Percentiles rank a stretch among this genome's conserved stretches.
Evolutionary conservation across 1,140 invertebrate genomes (phyloP).

Genomic region (Zaprionus kolodkinae): DNA sequence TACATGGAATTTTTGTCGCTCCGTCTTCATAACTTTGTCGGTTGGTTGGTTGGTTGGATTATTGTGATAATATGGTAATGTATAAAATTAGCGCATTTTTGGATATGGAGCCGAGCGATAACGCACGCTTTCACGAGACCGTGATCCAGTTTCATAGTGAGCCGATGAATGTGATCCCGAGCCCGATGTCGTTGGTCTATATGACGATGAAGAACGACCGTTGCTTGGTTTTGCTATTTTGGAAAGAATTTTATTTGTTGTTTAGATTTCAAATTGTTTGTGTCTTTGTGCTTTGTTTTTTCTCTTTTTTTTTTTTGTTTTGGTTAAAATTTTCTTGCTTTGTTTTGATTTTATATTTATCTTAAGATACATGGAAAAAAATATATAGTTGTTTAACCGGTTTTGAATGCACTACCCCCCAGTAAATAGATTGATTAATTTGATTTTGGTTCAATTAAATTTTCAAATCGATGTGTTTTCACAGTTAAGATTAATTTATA

Average conservation of each 20-base stretch:
- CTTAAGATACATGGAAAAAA: slow-evolving; percentile 64
- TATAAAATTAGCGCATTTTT: slow-evolving; percentile 79
- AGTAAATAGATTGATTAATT: slow-evolving; percentile 24
- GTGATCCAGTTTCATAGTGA: slow-evolving; percentile 83
- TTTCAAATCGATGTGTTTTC: slow-evolving; percentile 37
- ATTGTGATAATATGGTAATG: slow-evolving; percentile 45
- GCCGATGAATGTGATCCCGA: slow-evolving; percentile 83
- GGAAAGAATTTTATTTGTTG: slow-evolving; percentile 78
- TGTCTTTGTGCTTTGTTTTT: slow-evolving; percentile 59
- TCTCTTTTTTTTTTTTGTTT: slow-evolving; percentile 25
- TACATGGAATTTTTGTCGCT: slow-evolving; percentile 45
- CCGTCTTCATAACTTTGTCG: slow-evolving; percentile 60
- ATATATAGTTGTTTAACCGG: slow-evolving; percentile 63
- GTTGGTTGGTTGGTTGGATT: slow-evolving; percentile 44
- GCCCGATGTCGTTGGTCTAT: slow-evolving; percentile 81
- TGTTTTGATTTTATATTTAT: slow-evolving; percentile 22
- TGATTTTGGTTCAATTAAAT: slow-evolving; percentile 30
- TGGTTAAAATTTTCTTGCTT: slow-evolving; percentile 21
- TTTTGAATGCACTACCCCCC: slow-evolving; percentile 80
- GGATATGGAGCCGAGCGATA: slow-evolving; percentile 84
- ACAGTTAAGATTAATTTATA: slow-evolving; percentile 33
- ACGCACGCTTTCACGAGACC: slow-evolving; percentile 83
- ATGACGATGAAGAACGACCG: slow-evolving; percentile 83
- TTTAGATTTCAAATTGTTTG: slow-evolving; percentile 68
- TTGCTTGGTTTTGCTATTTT: slow-evolving; percentile 84